Conservation (phyloP, 2,888 invertebrate species). For the Tipula confusa region DNA sequence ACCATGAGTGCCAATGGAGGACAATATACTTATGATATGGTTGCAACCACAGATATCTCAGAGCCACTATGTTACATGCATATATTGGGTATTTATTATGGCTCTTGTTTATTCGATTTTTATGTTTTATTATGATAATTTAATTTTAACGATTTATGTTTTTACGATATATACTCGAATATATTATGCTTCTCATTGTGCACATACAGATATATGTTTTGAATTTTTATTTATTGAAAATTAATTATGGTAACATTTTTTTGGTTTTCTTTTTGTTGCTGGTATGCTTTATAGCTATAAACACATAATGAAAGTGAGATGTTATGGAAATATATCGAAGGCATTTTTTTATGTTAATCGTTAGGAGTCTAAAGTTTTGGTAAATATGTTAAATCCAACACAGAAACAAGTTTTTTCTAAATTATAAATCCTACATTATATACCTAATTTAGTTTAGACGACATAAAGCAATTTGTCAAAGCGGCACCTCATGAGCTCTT, state of each 20-base stretch:
- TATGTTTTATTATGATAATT: constrained; percentile 20
- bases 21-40: too few relatives aligned
- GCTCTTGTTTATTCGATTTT: not conserved
- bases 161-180: not conserved
- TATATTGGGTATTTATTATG: constrained; percentile 5
- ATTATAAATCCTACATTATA: too few relatives aligned
- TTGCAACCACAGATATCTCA: not conserved
- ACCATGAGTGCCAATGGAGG: not conserved
- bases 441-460: too few relatives aligned
- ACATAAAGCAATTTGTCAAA: too few relatives aligned
- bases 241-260: constrained; percentile 3
- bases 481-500: too few relatives aligned
- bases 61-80: not conserved
- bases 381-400: not conserved
- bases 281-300: not conserved
- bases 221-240: constrained; percentile 14
- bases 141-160: constrained; percentile 17
- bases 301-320: not conserved
- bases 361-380: not conserved
- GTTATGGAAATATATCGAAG: not conserved
- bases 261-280: not conserved
- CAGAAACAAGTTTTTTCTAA: too few relatives aligned
- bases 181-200: not conserved
- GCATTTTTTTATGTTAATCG: not conserved
- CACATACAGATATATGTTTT: not conserved